Conservation (phyloP, 2,888 invertebrate species). For the Cantharis lateralis region DNA sequence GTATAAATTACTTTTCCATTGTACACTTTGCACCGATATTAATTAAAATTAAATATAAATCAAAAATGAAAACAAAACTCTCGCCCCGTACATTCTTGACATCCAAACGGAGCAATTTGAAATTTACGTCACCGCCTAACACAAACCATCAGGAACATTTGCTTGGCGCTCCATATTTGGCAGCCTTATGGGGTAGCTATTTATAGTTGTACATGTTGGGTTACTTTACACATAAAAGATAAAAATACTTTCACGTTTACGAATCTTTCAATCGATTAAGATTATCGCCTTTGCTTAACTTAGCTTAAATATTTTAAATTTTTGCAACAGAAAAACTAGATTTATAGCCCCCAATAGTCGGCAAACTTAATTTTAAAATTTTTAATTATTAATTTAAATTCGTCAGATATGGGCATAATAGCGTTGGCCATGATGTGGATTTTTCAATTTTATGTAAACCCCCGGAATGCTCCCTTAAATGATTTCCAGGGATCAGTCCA, state of each 20-base stretch:
- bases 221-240: slow-evolving; percentile 14
- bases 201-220: slow-evolving; percentile 12
- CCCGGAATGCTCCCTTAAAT: too few species aligned
- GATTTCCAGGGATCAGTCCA: too few species aligned
- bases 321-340: neutral
- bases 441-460: too few species aligned
- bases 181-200: slow-evolving; percentile 29
- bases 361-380: neutral
- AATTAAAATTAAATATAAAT: neutral
- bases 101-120: slow-evolving; percentile 11
- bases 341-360: neutral
- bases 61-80: neutral
- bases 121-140: slow-evolving; percentile 29
- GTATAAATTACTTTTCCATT: neutral
- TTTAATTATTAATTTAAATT: neutral
- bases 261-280: neutral
- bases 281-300: neutral
- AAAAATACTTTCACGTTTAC: slow-evolving; percentile 5
- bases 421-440: too few species aligned
- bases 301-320: neutral
- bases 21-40: neutral
- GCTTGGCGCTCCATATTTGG: slow-evolving; percentile 42
- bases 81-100: neutral
- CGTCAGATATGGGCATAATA: neutral
- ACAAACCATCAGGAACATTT: slow-evolving; percentile 21